Conservation (phyloP, 2,797 vertebrate genomes). For the Sciurus vulgaris region DNA sequence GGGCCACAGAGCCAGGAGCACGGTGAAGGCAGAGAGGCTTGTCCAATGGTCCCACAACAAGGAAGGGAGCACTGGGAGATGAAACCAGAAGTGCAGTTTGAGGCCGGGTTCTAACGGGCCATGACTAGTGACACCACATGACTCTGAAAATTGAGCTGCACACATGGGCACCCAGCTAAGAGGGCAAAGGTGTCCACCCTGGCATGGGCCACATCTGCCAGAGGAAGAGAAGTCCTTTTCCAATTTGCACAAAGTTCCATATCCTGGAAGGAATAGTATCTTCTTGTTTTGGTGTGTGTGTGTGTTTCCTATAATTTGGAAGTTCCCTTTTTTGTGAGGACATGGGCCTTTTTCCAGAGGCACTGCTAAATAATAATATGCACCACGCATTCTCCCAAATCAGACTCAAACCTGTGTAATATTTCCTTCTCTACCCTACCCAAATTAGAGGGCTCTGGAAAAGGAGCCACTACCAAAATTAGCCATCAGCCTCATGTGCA, state of each 20-base stretch:
- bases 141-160: neutral
- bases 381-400: accelerated
- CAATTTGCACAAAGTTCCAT: neutral
- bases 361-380: accelerated
- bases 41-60: neutral
- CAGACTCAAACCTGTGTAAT: accelerated
- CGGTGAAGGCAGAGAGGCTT: accelerated
- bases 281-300: neutral
- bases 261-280: neutral
- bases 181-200: neutral
- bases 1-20: no score
- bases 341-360: neutral
- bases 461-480: neutral
- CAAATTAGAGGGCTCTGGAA: neutral
- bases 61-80: neutral
- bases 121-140: neutral
- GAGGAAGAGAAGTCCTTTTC: neutral
- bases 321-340: neutral
- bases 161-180: accelerated
- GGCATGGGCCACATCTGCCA: accelerated
- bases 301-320: neutral
- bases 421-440: neutral
- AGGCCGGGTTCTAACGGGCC: neutral
- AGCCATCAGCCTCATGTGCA: neutral
- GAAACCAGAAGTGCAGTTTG: no score